phyloP scores from a whole-genome alignment of 2,888 invertebrate genomes.

The Gymnosoma rotundatum region DNA sequence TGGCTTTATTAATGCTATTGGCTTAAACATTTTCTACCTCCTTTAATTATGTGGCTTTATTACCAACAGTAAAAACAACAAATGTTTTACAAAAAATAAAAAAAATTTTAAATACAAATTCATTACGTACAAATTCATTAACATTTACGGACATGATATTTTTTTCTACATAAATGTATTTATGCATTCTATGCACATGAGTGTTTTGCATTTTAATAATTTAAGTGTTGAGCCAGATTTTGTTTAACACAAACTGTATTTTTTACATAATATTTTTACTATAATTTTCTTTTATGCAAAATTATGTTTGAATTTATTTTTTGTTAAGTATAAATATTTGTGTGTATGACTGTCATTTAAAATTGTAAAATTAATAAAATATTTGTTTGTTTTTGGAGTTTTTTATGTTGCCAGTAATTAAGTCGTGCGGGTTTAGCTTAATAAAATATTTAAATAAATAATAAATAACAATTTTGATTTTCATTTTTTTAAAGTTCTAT shows the following conservation, averaged over 20 bases:
- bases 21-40: conserved; percentile 81
- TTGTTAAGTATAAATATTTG: background rate
- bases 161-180: too few relatives aligned
- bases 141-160: background rate
- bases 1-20: conserved; percentile 82
- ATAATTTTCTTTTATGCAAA: background rate
- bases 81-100: conserved; percentile 27
- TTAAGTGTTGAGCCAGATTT: conserved; percentile 44
- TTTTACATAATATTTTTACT: background rate
- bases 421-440: conserved; percentile 69
- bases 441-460: conserved; percentile 70
- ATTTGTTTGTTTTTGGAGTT: conserved; percentile 55
- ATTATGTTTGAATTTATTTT: background rate
- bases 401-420: conserved; percentile 64
- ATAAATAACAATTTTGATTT: conserved; percentile 67
- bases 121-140: background rate
- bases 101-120: background rate
- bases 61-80: conserved; percentile 61
- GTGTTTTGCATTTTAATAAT: conserved; percentile 46
- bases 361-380: conserved; percentile 67
- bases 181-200: conserved; percentile 1
- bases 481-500: conserved; percentile 35
- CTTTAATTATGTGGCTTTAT: conserved; percentile 80
- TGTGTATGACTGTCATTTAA: conserved; percentile 50
- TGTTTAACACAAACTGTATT: conserved; percentile 10